Percentiles rank a stretch among this genome's conserved stretches.
Evolutionary conservation across 2,888 invertebrate species (phyloP).

Genomic region (Lumbricus terrestris): DNA sequence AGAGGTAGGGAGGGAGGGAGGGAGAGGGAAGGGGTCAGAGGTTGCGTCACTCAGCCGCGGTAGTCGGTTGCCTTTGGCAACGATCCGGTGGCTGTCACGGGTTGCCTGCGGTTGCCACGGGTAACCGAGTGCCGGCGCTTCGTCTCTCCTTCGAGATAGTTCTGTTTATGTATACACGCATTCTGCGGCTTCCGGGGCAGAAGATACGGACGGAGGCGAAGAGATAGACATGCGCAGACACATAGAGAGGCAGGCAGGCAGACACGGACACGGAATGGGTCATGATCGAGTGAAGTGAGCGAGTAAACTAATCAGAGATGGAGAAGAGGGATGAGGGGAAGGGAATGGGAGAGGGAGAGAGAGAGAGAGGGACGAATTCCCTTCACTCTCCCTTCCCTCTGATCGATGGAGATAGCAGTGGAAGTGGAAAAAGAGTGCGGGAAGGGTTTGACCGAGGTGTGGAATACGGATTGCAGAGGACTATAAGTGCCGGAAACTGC

Average conservation of each 20-base stretch:
- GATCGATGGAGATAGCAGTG: not conserved
- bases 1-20: not conserved
- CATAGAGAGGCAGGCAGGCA: not conserved
- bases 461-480: not conserved
- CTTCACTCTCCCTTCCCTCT: no score
- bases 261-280: not conserved
- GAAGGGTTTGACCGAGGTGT: not conserved
- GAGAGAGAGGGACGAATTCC: no score
- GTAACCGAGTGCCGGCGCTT: not conserved
- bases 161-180: slow-evolving; percentile 3
- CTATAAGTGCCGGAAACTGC: not conserved
- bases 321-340: not conserved
- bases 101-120: not conserved
- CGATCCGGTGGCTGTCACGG: not conserved
- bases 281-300: slow-evolving; percentile 3
- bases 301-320: not conserved
- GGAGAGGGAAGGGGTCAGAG: not conserved
- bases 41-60: not conserved
- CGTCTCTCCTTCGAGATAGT: not conserved
- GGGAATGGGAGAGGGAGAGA: not conserved
- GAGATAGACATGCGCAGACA: not conserved
- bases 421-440: not conserved
- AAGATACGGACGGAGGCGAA: not conserved
- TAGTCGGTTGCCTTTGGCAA: slow-evolving; percentile 5
- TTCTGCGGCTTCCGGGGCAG: not conserved